These are phyloP conservation scores for Camponotus fellah DNA, from an alignment of 2,888 invertebrate species.

Conservation along the genomic window DNA sequence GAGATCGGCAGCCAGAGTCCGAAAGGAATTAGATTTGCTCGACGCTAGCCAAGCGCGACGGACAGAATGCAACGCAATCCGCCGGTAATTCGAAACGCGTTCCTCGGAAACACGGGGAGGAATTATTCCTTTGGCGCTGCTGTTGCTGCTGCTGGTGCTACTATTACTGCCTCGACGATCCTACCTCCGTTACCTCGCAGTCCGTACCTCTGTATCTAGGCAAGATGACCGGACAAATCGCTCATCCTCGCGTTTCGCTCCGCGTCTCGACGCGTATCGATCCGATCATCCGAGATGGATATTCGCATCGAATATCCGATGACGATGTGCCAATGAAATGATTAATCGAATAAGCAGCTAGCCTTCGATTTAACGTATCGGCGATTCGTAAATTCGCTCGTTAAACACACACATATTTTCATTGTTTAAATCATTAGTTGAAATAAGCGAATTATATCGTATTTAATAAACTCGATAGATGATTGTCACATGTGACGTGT, in stretches of 20 bases:
- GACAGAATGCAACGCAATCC: slow-evolving; percentile 84
- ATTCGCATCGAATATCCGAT: slow-evolving; percentile 4
- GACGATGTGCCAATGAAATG: not conserved
- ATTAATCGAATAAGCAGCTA: slow-evolving; percentile 19
- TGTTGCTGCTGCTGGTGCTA: slow-evolving; percentile 65
- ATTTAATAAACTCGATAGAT: not conserved
- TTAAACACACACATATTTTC: not conserved
- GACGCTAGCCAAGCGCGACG: slow-evolving; percentile 83
- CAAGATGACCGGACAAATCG: slow-evolving; percentile 54
- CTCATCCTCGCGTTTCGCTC: slow-evolving; percentile 40
- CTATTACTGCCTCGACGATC: slow-evolving; percentile 46
- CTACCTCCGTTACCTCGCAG: slow-evolving; percentile 34
- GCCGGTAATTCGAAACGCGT: slow-evolving; percentile 83
- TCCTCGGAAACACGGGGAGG: slow-evolving; percentile 80
- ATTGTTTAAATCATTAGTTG: not conserved
- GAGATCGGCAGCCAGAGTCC: slow-evolving; percentile 72
- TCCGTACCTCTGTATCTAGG: slow-evolving; percentile 43
- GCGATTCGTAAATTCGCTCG: not conserved
- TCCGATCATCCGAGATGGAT: slow-evolving; percentile 24
- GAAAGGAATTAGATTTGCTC: slow-evolving; percentile 83
- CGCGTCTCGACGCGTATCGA: slow-evolving; percentile 39
- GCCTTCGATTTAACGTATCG: not conserved
- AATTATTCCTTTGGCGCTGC: slow-evolving; percentile 79
- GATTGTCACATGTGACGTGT: not conserved
- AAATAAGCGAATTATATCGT: not conserved